Evolutionary conservation across 2,797 vertebrate genomes (phyloP).

Genomic region (Sebastolobus alascanus): DNA sequence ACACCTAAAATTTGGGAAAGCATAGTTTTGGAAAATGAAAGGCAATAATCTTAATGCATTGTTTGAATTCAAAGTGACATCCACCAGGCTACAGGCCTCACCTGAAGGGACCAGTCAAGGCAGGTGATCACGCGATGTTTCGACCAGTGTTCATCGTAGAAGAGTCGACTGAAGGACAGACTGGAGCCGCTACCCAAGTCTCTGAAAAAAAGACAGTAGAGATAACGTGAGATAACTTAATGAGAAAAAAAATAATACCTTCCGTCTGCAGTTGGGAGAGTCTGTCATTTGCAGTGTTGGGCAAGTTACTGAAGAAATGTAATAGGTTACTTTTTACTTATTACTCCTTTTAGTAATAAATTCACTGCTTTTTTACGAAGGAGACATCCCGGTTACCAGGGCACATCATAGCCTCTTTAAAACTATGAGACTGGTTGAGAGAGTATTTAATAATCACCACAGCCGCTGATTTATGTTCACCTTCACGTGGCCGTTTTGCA

Average conservation of each 20-base stretch:
- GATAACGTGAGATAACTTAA: conserved; percentile 1
- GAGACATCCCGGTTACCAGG: too few species aligned
- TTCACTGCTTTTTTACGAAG: too few species aligned
- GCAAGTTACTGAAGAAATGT: rapidly evolving
- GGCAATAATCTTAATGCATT: background rate
- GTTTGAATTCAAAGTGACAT: background rate
- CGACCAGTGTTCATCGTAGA: conserved; percentile 98
- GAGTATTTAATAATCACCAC: too few species aligned
- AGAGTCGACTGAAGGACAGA: conserved; percentile 93
- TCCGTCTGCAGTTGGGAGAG: too few species aligned
- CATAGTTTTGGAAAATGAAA: background rate
- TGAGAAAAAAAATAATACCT: background rate
- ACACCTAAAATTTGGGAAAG: background rate
- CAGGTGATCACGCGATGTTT: conserved; percentile 98
- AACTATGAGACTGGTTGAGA: too few species aligned
- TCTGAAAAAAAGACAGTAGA: conserved; percentile 59
- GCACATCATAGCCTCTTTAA: too few species aligned
- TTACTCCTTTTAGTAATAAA: too few species aligned
- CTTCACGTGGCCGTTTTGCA: too few species aligned
- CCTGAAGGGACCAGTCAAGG: conserved; percentile 98
- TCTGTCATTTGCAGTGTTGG: too few species aligned
- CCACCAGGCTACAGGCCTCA: conserved; percentile 70
- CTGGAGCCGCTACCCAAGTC: conserved; percentile 90
- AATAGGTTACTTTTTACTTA: too few species aligned
- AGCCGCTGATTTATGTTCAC: too few species aligned